Evolutionary conservation across 1,140 invertebrate genomes (phyloP).

Genomic region (Charaxes varanes): DNA sequence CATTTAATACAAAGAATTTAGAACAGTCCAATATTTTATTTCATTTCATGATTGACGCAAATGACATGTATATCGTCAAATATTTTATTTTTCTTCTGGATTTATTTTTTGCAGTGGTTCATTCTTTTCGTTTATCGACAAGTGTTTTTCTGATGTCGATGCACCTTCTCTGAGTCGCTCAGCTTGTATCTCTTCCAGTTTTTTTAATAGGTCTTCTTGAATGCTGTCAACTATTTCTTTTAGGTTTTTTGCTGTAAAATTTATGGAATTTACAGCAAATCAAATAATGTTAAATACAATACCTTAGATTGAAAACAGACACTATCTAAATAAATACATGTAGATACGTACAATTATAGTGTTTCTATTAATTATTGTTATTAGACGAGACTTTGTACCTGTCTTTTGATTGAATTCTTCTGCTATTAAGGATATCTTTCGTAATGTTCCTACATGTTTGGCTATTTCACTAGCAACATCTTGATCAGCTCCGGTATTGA

Average conservation of each 20-base stretch:
- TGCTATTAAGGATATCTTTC: conserved; percentile 58
- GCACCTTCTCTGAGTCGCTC: conserved; percentile 38
- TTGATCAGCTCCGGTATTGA: conserved; percentile 43
- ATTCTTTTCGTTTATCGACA: conserved; percentile 13
- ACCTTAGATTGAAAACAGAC: too few species aligned
- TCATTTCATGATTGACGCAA: conserved; percentile 10
- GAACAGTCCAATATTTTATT: conserved; percentile 2
- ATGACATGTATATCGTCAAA: conserved; percentile 10
- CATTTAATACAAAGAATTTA: conserved; percentile 20
- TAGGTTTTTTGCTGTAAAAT: conserved; percentile 50
- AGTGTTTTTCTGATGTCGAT: conserved; percentile 15
- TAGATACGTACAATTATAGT: too few species aligned
- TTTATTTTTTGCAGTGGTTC: conserved; percentile 10
- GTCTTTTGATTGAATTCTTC: conserved; percentile 66
- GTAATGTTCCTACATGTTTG: conserved; percentile 50
- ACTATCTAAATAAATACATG: too few species aligned
- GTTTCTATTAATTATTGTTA: too few species aligned
- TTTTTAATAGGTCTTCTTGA: conserved; percentile 58
- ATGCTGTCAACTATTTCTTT: conserved; percentile 68
- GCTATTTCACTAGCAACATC: conserved; percentile 50
- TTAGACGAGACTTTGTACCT: conserved; percentile 20
- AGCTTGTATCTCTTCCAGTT: conserved; percentile 52
- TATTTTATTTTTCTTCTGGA: conserved; percentile 9
- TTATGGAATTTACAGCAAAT: neutral
- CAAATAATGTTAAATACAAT: too few species aligned